These are phyloP conservation scores for Danio jaintianensis DNA, from an alignment of 2,797 vertebrate species.

Conservation along the genomic window DNA sequence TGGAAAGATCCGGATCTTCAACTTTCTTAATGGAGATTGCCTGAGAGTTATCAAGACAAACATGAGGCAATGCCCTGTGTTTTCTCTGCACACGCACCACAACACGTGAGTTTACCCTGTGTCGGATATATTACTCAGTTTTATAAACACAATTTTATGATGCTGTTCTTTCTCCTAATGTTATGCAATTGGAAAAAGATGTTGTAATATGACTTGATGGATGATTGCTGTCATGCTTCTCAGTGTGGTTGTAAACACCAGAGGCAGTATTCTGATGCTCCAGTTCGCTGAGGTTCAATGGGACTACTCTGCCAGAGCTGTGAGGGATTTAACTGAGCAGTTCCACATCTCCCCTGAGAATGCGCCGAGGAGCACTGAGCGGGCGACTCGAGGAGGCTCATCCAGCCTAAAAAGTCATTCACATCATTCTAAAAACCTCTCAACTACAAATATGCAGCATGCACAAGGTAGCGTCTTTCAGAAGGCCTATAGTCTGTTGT, in stretches of 20 bases:
- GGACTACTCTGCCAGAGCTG: conserved; percentile 73
- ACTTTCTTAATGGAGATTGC: conserved; percentile 85
- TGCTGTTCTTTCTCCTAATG: neutral
- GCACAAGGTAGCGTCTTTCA: conserved; percentile 58
- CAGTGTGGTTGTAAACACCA: conserved; percentile 85
- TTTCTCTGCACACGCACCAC: conserved; percentile 77
- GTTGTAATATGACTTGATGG: neutral
- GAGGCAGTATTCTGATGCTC: conserved; percentile 74
- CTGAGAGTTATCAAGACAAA: conserved; percentile 80
- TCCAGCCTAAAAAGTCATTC: conserved; percentile 52
- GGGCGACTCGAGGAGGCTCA: neutral
- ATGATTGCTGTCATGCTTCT: neutral
- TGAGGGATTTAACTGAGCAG: neutral
- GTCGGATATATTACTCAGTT: neutral
- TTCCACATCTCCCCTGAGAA: conserved; percentile 25
- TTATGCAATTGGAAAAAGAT: neutral
- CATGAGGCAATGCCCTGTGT: conserved; percentile 71
- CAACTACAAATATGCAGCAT: conserved; percentile 43
- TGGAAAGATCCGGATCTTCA: conserved; percentile 88
- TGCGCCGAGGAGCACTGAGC: conserved; percentile 31
- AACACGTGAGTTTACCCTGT: conserved; percentile 76
- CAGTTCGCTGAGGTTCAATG: conserved; percentile 83
- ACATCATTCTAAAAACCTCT: conserved; percentile 44
- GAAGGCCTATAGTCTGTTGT: neutral
- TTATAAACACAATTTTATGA: neutral